Base-by-base conservation (phyloP, 2,113 vertebrate genomes). In the Oryzias javanicus region DNA sequence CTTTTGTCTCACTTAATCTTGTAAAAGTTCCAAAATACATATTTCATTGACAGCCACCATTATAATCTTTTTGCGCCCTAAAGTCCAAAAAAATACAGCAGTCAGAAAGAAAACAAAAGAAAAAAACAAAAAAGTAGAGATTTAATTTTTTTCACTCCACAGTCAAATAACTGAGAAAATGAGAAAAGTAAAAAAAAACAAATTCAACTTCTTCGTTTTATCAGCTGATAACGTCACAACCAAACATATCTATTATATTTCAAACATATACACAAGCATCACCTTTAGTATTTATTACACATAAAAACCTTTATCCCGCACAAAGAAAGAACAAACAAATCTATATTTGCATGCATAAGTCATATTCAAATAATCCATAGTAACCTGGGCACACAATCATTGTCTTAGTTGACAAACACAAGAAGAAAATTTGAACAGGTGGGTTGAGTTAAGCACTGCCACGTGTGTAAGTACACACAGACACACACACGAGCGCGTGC, bases 381-480 rank as follows among this genome's bases (percentile, higher is more conserved):
- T 59, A 46, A 53, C 42, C 35, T 51, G 18, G 56, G 19, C 16
- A 49, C 48, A 60, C 55, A 49, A 56, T 63, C 50, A 70, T 59
- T 62, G 61, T 71, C 64, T 63, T 60, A 41, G 57, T 47, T 61
- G 58, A 64, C 67, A 72, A 56, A 82, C 59, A 67, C 20, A 62
- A 66, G 54, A 60, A 35, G n/a, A 51, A 71, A 46, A 55, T 86
- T 88, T 85, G 76, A 80, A 83, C 84, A 86, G 84, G 84, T 88
- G 84, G 42, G 44, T 49, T 50, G 57, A 52, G 51, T 47, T 72
- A 83, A 68, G 76, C 53, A 69, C 60, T 42, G 24, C 42, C 61
- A 41, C 41, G 27, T 51, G 20, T 57, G 72, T 29, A 47, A 55
- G 64, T 42, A 55, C 49, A 50, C 45, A 57, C 49, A 42, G 12